Percentiles rank a stretch among this genome's conserved stretches.
Evolutionary conservation across 2,113 vertebrate species (phyloP).

Genomic region (Oncorhynchus keta): DNA sequence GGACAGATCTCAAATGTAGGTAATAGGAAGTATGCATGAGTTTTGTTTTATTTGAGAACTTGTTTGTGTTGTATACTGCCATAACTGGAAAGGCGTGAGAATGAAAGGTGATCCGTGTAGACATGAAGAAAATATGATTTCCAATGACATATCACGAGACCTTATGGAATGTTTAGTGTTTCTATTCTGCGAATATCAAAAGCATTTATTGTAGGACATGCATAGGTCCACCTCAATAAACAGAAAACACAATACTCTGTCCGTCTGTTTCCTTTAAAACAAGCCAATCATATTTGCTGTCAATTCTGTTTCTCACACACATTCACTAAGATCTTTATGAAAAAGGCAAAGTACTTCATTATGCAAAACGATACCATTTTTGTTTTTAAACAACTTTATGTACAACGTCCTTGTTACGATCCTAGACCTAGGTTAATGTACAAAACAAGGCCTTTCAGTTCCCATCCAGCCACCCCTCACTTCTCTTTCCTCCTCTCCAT

Average conservation of each 20-base stretch:
- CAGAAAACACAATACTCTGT: neutral
- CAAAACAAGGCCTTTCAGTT: no score
- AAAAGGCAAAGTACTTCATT: neutral
- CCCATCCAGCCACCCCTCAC: constrained; percentile 17
- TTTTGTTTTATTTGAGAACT: constrained; percentile 1
- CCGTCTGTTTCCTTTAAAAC: neutral
- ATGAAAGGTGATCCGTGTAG: neutral
- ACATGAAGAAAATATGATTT: no score
- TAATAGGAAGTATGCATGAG: neutral
- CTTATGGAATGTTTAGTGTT: neutral
- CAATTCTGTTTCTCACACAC: neutral
- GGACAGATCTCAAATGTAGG: neutral
- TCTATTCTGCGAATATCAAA: neutral
- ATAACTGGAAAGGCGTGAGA: neutral
- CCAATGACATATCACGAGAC: neutral
- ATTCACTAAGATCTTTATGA: neutral
- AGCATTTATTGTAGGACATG: neutral
- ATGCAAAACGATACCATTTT: neutral
- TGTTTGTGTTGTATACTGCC: neutral
- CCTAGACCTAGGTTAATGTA: neutral
- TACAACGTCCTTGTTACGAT: neutral
- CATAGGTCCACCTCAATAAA: constrained; percentile 5
- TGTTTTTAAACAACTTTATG: neutral
- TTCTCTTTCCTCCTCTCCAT: constrained; percentile 60
- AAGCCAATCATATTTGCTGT: no score